Base-by-base conservation (phyloP, 2,797 vertebrate genomes). In the Liparis tanakae region DNA sequence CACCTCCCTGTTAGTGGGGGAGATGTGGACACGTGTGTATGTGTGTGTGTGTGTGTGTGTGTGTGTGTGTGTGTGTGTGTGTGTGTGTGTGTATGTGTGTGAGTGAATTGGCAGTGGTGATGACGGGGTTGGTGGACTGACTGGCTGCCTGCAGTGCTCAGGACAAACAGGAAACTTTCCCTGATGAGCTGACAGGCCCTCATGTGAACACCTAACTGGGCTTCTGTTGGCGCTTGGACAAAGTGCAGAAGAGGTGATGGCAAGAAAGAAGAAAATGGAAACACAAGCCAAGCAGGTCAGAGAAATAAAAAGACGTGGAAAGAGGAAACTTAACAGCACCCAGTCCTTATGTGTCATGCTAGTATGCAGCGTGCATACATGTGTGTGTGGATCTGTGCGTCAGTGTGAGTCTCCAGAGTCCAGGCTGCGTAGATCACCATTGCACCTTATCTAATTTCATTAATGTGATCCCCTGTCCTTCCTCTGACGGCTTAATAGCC, bases 111-210 rank as follows among this genome's bases (percentile, higher is more conserved):
- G 77, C 73, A 78, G 77, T 76, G 85, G 76, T 87, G 86, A 82
- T 81, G 81, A 80, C 46, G 14, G 73, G 68, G 81, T 72, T 90
- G 86, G 90, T 85, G 85, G 91, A 96, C 92, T 94, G 95, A 92
- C 87, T 91, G 76, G 86, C 92, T 96, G 94, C 96, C 93, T 93
- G 95, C 96, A 96, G 95, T 96, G 96, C 94, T 96, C 95, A 95
- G 95, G 96, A 97, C 95, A 95, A 95, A 91, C 88, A 90, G 90
- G 95, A 97, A 98, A 99, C 94, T 97, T 98, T 96, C 93, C 81
- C 95, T 97, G 97, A 98, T 95, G 96, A 96, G 96, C 94, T 97
- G 97, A 98, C 97, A 98, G 96, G 94, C 95, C 95, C 94, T 95
- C 94, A 84, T 88, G 91, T 34, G 83, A 83, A 95, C 95, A 95